Percentiles rank a stretch among this genome's conserved stretches.
These are phyloP conservation scores for Torymus auratus DNA, from an alignment of 2,888 invertebrate species.

Conservation along the genomic window DNA sequence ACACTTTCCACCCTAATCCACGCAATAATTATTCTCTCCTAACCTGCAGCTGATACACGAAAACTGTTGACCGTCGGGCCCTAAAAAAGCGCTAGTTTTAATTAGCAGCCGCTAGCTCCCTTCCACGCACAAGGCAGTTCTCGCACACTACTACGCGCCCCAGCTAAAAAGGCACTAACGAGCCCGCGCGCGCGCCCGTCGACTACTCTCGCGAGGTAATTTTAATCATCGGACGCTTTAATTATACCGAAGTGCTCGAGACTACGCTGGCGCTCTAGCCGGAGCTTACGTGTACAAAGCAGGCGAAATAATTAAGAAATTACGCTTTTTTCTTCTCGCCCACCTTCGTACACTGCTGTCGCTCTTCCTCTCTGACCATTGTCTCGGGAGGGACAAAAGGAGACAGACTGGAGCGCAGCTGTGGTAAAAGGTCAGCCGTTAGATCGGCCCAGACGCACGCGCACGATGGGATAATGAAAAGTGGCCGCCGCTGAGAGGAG, in stretches of 20 bases:
- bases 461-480: slow-evolving; percentile 23
- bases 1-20: too few relatives aligned
- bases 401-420: too few relatives aligned
- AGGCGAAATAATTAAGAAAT: slow-evolving; percentile 45
- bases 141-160: too few relatives aligned
- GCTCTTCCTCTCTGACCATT: neutral
- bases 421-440: neutral
- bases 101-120: too few relatives aligned
- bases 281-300: neutral
- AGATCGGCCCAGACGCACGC: too few relatives aligned
- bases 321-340: neutral
- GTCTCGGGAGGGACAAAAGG: neutral
- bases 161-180: neutral
- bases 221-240: slow-evolving; percentile 25
- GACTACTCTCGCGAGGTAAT: slow-evolving; percentile 7
- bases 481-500: neutral
- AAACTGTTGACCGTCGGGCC: too few relatives aligned
- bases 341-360: neutral
- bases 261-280: neutral
- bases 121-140: too few relatives aligned
- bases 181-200: neutral
- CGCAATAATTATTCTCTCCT: too few relatives aligned
- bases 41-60: too few relatives aligned
- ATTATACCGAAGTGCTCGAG: slow-evolving; percentile 32
- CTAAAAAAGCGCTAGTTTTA: too few relatives aligned